phyloP scores from a whole-genome alignment of 2,888 invertebrate genomes.

The Fissipunctia ypsillon region DNA sequence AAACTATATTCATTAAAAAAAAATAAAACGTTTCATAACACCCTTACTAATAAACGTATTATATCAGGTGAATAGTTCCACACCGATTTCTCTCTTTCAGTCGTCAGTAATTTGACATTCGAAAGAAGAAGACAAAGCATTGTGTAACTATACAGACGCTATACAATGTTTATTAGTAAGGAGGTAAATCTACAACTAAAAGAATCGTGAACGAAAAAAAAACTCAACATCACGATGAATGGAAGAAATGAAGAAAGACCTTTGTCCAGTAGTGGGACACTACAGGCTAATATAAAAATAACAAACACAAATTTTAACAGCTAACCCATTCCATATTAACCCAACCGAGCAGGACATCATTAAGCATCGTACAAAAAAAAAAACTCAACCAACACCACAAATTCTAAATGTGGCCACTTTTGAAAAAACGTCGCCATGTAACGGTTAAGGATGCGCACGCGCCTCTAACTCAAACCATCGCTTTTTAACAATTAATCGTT shows the following conservation, averaged over 20 bases:
- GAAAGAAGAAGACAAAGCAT: too few relatives aligned
- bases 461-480: slow-evolving; percentile 75
- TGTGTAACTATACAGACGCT: too few relatives aligned
- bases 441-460: slow-evolving; percentile 77
- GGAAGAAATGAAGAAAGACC: neutral
- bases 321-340: slow-evolving; percentile 67
- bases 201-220: too few relatives aligned
- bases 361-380: slow-evolving; percentile 78
- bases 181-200: neutral
- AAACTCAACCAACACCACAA: slow-evolving; percentile 53
- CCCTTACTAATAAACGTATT: too few relatives aligned
- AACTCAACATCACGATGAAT: neutral
- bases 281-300: neutral
- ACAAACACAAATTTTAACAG: neutral
- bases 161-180: too few relatives aligned
- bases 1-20: neutral
- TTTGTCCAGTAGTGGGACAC: neutral
- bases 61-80: too few relatives aligned
- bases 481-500: slow-evolving; percentile 85
- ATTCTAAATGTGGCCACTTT: slow-evolving; percentile 73
- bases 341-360: slow-evolving; percentile 79
- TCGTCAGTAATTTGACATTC: too few relatives aligned
- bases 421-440: slow-evolving; percentile 73
- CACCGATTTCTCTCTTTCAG: too few relatives aligned
- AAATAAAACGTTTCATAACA: too few relatives aligned